Percentiles rank a stretch among this genome's conserved stretches.
phyloP scores from a whole-genome alignment of 2,888 invertebrate species.

The Caenorhabditis macrosperma region DNA sequence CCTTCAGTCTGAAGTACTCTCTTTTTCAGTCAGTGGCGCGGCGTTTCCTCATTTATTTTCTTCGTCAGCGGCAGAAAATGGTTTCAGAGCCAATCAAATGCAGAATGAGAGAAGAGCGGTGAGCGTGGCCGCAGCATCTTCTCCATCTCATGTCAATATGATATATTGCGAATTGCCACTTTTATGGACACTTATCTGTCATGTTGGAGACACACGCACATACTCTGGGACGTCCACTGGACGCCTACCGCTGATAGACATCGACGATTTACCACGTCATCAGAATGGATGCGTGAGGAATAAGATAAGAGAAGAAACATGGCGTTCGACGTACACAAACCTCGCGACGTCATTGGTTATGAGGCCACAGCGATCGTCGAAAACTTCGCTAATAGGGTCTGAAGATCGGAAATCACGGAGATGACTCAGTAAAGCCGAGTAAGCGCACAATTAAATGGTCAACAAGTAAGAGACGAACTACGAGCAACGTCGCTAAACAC shows the following conservation, averaged over 20 bases:
- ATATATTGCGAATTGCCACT: constrained; percentile 20
- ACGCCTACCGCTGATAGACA: constrained; percentile 4
- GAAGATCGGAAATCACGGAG: neutral
- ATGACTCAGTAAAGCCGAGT: constrained; percentile 4
- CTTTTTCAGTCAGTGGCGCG: neutral
- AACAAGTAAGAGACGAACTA: neutral
- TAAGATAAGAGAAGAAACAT: neutral
- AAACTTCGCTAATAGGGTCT: neutral
- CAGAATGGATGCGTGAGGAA: neutral
- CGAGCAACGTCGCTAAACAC: neutral
- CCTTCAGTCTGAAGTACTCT: constrained; percentile 1
- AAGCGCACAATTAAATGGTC: constrained; percentile 1
- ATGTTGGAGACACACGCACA: constrained; percentile 7
- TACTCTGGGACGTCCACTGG: constrained; percentile 7
- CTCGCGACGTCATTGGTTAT: neutral
- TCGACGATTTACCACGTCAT: neutral
- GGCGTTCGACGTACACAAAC: neutral
- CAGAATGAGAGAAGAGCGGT: neutral
- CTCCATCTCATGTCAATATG: constrained; percentile 7
- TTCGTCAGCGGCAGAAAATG: neutral
- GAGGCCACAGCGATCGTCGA: neutral
- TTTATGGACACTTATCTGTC: constrained; percentile 28
- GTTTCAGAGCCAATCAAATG: neutral
- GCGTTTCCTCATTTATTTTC: neutral
- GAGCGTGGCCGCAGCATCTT: neutral